A percentile compares a stretch with the other conserved stretches of the same genome.
Evolutionary conservation across 2,797 vertebrate genomes (phyloP).

Genomic region (Xiphophorus birchmanni): DNA sequence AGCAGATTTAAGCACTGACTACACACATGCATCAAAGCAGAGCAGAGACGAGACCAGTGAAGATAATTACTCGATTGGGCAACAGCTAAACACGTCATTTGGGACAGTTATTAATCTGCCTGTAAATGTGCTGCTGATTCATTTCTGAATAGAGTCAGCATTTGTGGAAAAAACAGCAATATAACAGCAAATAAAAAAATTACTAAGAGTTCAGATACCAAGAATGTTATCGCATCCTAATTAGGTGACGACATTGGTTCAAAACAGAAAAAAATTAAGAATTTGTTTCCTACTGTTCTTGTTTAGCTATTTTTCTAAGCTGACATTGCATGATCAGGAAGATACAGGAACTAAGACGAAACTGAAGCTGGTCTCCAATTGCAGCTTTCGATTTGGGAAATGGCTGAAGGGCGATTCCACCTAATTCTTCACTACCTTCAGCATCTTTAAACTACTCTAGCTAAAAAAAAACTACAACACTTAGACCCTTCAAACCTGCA

Average conservation of each 20-base stretch:
- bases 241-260: neutral
- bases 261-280: neutral
- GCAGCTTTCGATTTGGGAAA: no score
- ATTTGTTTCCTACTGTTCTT: neutral
- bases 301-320: neutral
- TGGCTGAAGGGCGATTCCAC: no score
- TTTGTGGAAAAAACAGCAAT: neutral
- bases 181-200: neutral
- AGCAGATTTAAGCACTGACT: neutral
- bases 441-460: no score
- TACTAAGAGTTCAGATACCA: neutral
- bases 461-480: no score
- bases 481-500: no score
- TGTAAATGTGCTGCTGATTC: neutral
- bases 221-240: neutral
- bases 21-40: neutral
- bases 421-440: no score
- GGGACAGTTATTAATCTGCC: neutral
- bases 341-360: neutral
- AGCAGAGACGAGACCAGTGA: neutral
- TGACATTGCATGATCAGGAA: neutral
- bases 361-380: no score
- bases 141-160: neutral
- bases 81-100: neutral
- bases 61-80: neutral